phyloP scores from a whole-genome alignment of 2,113 vertebrate species.

The rat (Rattus norvegicus) region DNA sequence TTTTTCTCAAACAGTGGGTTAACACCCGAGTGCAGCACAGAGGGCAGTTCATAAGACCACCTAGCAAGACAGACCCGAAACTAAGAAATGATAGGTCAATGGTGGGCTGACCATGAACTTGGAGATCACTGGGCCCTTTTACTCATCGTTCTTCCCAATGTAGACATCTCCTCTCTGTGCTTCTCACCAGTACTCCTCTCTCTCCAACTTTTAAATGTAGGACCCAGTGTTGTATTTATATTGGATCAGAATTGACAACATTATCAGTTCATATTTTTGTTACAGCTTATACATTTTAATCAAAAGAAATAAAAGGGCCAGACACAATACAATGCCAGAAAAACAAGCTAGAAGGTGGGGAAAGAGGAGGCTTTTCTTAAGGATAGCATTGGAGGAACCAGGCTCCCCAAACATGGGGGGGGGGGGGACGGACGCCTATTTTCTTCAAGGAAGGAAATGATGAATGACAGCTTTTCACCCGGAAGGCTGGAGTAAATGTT shows the following conservation, averaged over 20 bases:
- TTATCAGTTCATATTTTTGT: neutral
- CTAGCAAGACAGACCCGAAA: neutral
- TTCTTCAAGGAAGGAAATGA: neutral
- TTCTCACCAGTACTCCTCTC: neutral
- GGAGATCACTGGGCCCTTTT: neutral
- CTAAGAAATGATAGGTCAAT: neutral
- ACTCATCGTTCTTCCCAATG: neutral
- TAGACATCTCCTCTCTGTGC: neutral
- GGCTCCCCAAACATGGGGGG: neutral
- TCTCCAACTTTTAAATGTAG: neutral
- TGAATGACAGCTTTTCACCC: neutral
- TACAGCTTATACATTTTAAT: slow-evolving; percentile 18
- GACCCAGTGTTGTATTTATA: neutral
- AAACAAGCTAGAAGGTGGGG: neutral
- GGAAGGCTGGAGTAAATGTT: neutral
- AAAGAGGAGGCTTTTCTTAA: neutral
- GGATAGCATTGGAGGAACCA: neutral
- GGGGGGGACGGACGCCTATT: neutral
- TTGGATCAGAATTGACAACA: neutral
- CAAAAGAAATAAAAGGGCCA: slow-evolving; percentile 38
- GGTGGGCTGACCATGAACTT: neutral
- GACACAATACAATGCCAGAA: neutral
- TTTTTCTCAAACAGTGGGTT: neutral
- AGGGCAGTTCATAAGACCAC: neutral
- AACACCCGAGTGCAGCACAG: neutral